phyloP scores from a whole-genome alignment of 2,888 invertebrate species.

The Terebella lapidaria region DNA sequence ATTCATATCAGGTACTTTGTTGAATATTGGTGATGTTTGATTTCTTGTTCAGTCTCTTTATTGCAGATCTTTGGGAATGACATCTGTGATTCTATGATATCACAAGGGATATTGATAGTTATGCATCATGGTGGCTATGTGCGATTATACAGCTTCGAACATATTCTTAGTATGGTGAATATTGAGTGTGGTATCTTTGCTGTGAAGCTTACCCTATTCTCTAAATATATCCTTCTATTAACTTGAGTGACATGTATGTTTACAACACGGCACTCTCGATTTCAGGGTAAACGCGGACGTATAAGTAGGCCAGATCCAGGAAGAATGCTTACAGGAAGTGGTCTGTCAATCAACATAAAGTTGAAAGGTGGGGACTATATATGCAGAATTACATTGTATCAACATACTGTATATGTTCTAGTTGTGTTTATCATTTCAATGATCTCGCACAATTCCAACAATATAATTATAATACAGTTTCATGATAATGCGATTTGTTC shows the following conservation, averaged over 20 bases:
- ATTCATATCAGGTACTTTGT: not conserved
- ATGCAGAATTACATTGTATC: not conserved
- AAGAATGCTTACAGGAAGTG: too few species aligned
- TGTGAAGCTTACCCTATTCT: too few species aligned
- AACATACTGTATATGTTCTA: too few species aligned
- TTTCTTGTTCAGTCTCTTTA: not conserved
- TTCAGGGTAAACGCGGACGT: not conserved
- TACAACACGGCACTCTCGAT: not conserved
- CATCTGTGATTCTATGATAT: not conserved
- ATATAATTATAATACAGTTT: not conserved
- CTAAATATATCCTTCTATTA: not conserved
- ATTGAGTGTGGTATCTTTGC: not conserved
- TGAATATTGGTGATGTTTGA: not conserved
- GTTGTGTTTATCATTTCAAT: too few species aligned
- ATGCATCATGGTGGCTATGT: not conserved
- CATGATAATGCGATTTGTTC: not conserved
- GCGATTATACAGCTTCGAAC: not conserved
- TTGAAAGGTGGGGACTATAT: too few species aligned
- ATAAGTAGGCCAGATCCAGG: not conserved
- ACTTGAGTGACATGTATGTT: not conserved
- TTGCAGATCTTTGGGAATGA: conserved; percentile 1
- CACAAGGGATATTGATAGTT: not conserved
- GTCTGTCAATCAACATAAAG: not conserved
- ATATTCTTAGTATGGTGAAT: not conserved
- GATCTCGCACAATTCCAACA: too few species aligned